Percentiles rank a stretch among this genome's conserved stretches.
phyloP scores from a whole-genome alignment of 2,888 invertebrate genomes.

The Cephus runcator region DNA sequence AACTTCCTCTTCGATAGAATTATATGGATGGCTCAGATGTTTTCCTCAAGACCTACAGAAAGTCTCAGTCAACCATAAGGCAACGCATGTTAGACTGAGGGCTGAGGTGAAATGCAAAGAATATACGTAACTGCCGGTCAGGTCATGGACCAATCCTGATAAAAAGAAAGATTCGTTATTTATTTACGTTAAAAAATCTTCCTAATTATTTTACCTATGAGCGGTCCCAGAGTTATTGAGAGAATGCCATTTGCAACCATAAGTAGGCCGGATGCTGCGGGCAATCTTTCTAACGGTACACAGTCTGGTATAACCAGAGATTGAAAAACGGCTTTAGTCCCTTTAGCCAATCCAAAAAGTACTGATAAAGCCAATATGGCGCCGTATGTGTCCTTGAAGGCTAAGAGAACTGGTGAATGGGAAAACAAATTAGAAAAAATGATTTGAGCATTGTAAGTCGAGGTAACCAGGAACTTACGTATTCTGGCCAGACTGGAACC shows the following conservation, averaged over 20 bases:
- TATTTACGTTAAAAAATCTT: background rate
- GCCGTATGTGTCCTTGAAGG: constrained; percentile 37
- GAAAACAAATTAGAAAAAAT: constrained; percentile 4
- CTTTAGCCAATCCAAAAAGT: constrained; percentile 61
- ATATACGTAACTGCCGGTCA: constrained; percentile 52
- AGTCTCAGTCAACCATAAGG: constrained; percentile 46
- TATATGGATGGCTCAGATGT: background rate
- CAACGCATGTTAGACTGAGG: constrained; percentile 53
- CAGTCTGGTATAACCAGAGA: constrained; percentile 61
- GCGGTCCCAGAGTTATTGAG: constrained; percentile 58
- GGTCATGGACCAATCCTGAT: constrained; percentile 56
- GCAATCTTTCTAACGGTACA: constrained; percentile 57
- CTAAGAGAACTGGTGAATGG: constrained; percentile 42
- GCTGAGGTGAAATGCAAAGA: constrained; percentile 58
- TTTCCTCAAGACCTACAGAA: constrained; percentile 5
- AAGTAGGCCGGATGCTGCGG: constrained; percentile 61
- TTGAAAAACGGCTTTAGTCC: constrained; percentile 62
- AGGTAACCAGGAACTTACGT: constrained; percentile 44
- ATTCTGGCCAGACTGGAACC: constrained; percentile 61
- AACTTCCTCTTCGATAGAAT: background rate
- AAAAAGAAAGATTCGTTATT: background rate
- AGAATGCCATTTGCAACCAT: constrained; percentile 59
- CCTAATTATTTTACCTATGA: constrained; percentile 52
- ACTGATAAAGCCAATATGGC: constrained; percentile 44
- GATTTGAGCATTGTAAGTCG: background rate